Conservation (phyloP, 1,140 invertebrate genomes). For the Chironomus tepperi region DNA sequence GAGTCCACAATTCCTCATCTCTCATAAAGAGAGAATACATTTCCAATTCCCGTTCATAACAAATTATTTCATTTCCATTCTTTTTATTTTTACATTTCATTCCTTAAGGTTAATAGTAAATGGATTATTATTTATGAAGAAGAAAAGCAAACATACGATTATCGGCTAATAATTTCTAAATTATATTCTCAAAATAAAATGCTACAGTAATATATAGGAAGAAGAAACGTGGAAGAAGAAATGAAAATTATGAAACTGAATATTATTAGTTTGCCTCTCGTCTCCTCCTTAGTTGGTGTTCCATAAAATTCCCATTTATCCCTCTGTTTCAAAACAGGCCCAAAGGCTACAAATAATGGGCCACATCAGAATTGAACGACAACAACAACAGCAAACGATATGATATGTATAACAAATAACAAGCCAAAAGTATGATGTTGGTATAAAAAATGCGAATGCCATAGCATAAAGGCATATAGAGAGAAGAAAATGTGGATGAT, state of each 20-base stretch:
- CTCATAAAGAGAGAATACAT: no score
- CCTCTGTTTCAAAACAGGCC: not conserved
- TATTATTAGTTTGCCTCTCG: no score
- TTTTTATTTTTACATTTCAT: not conserved
- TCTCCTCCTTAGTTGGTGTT: not conserved
- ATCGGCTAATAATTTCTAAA: slow-evolving; percentile 9
- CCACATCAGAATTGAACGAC: not conserved
- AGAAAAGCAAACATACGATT: not conserved
- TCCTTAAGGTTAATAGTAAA: not conserved
- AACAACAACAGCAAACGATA: not conserved
- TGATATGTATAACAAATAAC: not conserved
- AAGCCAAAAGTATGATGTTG: slow-evolving; percentile 3
- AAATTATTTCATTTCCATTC: not conserved
- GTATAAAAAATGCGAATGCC: not conserved
- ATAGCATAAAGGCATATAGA: no score
- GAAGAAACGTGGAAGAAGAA: not conserved
- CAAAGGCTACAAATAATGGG: not conserved
- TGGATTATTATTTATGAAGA: slow-evolving; percentile 1
- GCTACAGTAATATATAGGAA: no score
- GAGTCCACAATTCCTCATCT: no score
- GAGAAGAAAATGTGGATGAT: no score
- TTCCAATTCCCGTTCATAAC: no score
- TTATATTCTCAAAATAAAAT: not conserved
- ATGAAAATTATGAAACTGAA: not conserved
- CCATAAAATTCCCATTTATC: slow-evolving; percentile 7